Conservation (phyloP, 2,888 invertebrate species). For the Agriopis marginaria region DNA sequence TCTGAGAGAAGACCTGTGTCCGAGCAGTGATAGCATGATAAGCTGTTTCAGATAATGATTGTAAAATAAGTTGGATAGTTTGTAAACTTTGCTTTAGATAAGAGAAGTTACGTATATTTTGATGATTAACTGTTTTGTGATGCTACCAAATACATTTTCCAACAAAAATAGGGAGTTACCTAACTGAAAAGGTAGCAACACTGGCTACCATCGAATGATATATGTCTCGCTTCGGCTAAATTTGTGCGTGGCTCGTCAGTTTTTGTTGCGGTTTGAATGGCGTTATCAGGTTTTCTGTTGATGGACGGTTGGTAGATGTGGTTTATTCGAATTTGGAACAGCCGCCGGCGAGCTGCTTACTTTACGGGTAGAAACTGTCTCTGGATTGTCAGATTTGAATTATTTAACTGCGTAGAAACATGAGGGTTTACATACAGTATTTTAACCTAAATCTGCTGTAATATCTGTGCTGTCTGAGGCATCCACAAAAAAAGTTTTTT, state of each 20-base stretch:
- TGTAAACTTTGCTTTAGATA: too few relatives aligned
- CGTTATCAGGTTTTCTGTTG: slow-evolving; percentile 39
- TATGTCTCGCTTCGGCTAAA: slow-evolving; percentile 41
- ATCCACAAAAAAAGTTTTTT: too few relatives aligned
- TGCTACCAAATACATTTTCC: background rate
- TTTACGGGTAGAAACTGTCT: slow-evolving; percentile 16
- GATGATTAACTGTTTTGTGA: too few relatives aligned
- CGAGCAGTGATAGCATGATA: too few relatives aligned
- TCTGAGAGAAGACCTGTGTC: too few relatives aligned
- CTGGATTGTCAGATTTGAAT: background rate
- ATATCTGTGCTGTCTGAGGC: too few relatives aligned
- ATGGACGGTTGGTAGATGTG: slow-evolving; percentile 32
- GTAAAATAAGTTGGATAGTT: too few relatives aligned
- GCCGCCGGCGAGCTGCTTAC: slow-evolving; percentile 8
- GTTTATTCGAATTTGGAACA: slow-evolving; percentile 24
- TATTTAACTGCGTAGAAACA: too few relatives aligned
- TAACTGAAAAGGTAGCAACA: slow-evolving; percentile 23
- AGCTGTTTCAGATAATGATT: too few relatives aligned
- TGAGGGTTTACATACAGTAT: too few relatives aligned
- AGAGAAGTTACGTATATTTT: too few relatives aligned
- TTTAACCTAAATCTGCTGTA: too few relatives aligned
- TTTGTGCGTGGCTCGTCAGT: slow-evolving; percentile 45
- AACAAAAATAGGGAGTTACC: background rate
- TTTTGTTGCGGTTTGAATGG: slow-evolving; percentile 41
- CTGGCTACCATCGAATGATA: slow-evolving; percentile 33